Conservation (phyloP, 2,888 invertebrate species). For the Tryphoninae sp. region DNA sequence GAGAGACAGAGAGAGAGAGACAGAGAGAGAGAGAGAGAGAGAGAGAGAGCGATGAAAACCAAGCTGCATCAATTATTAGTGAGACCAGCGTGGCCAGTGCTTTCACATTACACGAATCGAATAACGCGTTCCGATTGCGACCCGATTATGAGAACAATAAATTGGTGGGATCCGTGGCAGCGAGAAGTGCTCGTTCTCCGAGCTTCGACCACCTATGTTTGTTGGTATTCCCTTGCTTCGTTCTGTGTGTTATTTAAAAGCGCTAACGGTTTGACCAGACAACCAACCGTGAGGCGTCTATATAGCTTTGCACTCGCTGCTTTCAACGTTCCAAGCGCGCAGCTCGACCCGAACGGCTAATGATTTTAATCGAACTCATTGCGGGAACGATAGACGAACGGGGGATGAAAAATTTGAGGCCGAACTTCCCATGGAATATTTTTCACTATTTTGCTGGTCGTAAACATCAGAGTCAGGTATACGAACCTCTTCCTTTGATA, state of each 20-base stretch:
- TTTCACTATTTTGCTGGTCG: too few relatives aligned
- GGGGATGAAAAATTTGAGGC: too few relatives aligned
- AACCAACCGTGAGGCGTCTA: not conserved
- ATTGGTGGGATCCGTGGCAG: conserved; percentile 49
- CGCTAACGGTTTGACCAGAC: not conserved
- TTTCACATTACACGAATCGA: conserved; percentile 74
- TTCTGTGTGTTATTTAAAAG: not conserved
- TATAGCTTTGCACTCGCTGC: too few relatives aligned
- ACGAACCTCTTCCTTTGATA: too few relatives aligned
- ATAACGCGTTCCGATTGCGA: conserved; percentile 76
- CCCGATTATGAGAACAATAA: conserved; percentile 74
- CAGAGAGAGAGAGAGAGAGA: not conserved
- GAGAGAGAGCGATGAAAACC: conserved; percentile 40
- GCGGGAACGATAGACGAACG: too few relatives aligned
- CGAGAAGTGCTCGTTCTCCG: conserved; percentile 35
- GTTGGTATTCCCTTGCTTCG: conserved; percentile 2
- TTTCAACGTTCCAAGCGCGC: too few relatives aligned
- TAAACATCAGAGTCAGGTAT: too few relatives aligned
- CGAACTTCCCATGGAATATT: too few relatives aligned
- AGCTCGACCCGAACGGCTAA: too few relatives aligned
- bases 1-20: not conserved
- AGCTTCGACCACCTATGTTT: conserved; percentile 1
- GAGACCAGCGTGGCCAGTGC: conserved; percentile 72
- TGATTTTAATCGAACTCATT: too few relatives aligned
- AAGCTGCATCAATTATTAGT: conserved; percentile 78